A percentile compares a stretch with the other conserved stretches of the same genome.
Evolutionary conservation across 2,888 invertebrate genomes (phyloP).

Genomic region (Acanthoscelides obtectus): DNA sequence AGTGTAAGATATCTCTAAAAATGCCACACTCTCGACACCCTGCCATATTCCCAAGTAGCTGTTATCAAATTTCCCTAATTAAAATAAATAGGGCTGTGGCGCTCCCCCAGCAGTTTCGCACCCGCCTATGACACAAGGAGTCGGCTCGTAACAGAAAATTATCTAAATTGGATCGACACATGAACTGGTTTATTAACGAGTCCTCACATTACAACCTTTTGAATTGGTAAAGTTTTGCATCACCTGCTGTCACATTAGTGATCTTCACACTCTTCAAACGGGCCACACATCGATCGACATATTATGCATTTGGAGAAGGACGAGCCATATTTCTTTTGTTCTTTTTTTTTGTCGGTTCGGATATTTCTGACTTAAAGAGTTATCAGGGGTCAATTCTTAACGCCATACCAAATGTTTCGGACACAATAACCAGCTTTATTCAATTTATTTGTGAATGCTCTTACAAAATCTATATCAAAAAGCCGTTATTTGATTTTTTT

Average conservation of each 20-base stretch:
- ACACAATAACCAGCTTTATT: too few relatives aligned
- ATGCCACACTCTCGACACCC: too few relatives aligned
- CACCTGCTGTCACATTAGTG: slow-evolving; percentile 29
- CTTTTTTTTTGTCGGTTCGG: too few relatives aligned
- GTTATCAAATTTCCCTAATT: background rate
- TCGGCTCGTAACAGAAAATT: slow-evolving; percentile 10
- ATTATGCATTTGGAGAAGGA: background rate
- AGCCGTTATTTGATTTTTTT: too few relatives aligned
- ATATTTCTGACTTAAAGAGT: too few relatives aligned
- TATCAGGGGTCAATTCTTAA: too few relatives aligned
- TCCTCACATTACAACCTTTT: slow-evolving; percentile 29
- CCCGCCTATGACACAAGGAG: background rate
- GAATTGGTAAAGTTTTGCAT: slow-evolving; percentile 22
- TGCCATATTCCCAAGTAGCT: background rate
- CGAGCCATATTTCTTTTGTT: background rate
- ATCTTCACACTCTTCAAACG: slow-evolving; percentile 21
- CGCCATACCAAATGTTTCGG: too few relatives aligned
- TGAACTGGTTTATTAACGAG: slow-evolving; percentile 31
- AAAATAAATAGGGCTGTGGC: background rate
- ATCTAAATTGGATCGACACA: slow-evolving; percentile 32
- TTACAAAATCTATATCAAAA: too few relatives aligned
- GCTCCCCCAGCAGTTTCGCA: background rate
- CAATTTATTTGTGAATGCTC: too few relatives aligned
- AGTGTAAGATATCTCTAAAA: too few relatives aligned
- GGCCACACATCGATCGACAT: slow-evolving; percentile 10